Conservation (phyloP, 2,888 invertebrate species). For the Axea sp. region DNA sequence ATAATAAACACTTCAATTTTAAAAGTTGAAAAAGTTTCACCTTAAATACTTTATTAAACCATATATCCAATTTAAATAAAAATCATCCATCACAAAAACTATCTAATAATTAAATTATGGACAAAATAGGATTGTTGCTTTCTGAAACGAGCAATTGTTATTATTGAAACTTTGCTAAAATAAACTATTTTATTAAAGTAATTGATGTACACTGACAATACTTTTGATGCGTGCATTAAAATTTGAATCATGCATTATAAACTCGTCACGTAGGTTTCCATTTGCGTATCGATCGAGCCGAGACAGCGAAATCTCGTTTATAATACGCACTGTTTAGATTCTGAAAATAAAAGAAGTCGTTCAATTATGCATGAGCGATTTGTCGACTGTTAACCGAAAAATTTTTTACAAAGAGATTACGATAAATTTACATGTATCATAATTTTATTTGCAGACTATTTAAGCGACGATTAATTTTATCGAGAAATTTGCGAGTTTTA, state of each 20-base stretch:
- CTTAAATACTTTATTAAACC: too few relatives aligned
- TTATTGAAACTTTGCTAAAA: too few relatives aligned
- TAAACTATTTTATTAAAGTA: too few relatives aligned
- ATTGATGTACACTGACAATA: neutral
- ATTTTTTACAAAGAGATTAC: slow-evolving; percentile 1
- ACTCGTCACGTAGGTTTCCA: slow-evolving; percentile 13
- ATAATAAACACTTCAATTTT: too few relatives aligned
- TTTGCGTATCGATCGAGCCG: slow-evolving; percentile 15
- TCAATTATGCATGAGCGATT: slow-evolving; percentile 19
- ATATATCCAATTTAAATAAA: too few relatives aligned
- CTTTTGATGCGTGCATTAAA: slow-evolving; percentile 3
- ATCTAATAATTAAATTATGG: too few relatives aligned
- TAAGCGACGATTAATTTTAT: slow-evolving; percentile 16
- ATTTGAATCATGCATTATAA: slow-evolving; percentile 13
- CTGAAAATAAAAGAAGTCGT: slow-evolving; percentile 2
- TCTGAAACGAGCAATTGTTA: too few relatives aligned
- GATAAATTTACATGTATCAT: slow-evolving; percentile 7
- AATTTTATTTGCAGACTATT: slow-evolving; percentile 12
- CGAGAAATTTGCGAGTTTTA: slow-evolving; percentile 2
- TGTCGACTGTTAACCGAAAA: slow-evolving; percentile 5
- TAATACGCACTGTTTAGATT: slow-evolving; percentile 28
- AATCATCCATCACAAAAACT: too few relatives aligned
- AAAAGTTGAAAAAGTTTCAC: too few relatives aligned
- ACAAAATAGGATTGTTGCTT: too few relatives aligned
- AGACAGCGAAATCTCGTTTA: slow-evolving; percentile 19